Evolutionary conservation across 2,113 vertebrate species (phyloP).

Genomic region (Oryzias woworae): DNA sequence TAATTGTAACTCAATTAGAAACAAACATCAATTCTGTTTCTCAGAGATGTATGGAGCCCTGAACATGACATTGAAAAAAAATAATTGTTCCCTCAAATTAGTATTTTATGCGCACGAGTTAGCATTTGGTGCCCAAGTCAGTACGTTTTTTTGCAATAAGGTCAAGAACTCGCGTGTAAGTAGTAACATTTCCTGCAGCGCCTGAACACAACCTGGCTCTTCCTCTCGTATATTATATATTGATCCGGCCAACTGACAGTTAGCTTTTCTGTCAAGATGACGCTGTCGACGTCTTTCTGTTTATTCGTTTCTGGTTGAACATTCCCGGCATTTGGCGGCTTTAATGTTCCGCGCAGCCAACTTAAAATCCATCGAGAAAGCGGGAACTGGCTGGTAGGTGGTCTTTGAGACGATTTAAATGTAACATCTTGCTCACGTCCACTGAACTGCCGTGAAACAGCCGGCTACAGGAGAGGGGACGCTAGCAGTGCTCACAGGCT

Average conservation of each 20-base stretch:
- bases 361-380: constrained; percentile 79
- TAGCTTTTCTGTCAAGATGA: constrained; percentile 72
- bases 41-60: too few species aligned
- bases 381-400: constrained; percentile 81
- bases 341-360: constrained; percentile 82
- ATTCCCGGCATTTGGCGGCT: constrained; percentile 63
- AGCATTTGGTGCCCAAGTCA: too few species aligned
- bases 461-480: constrained; percentile 46
- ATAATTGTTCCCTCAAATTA: too few species aligned
- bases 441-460: constrained; percentile 43
- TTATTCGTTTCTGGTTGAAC: constrained; percentile 71
- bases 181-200: rapidly evolving
- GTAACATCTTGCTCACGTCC: constrained; percentile 51
- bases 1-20: too few species aligned
- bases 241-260: constrained; percentile 44
- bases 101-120: too few species aligned
- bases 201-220: constrained; percentile 34
- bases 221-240: constrained; percentile 40
- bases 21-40: too few species aligned
- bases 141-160: too few species aligned
- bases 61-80: too few species aligned
- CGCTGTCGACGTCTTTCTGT: constrained; percentile 50
- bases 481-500: constrained; percentile 26
- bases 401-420: constrained; percentile 42
- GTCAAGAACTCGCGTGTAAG: too few species aligned